Percentiles rank a stretch among this genome's conserved stretches.
These are phyloP conservation scores for Colletes collaris DNA, from an alignment of 2,888 invertebrate genomes.

Conservation along the genomic window DNA sequence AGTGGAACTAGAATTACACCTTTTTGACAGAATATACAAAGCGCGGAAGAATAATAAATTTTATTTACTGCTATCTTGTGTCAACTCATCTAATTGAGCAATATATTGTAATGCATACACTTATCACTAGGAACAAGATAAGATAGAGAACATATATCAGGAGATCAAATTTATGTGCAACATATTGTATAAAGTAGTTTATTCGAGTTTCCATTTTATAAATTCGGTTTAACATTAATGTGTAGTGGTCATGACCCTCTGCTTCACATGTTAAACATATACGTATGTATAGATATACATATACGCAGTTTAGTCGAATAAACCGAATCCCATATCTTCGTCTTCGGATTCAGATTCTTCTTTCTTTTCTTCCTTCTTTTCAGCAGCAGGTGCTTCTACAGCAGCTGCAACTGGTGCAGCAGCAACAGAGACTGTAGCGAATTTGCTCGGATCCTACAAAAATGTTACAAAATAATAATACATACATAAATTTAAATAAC, in stretches of 20 bases:
- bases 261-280: too few species aligned
- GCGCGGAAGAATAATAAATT: too few species aligned
- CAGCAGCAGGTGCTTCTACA: constrained; percentile 87
- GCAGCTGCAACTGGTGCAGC: constrained; percentile 86
- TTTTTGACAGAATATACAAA: too few species aligned
- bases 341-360: constrained; percentile 92
- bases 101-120: not conserved
- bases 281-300: not conserved
- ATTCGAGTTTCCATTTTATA: constrained; percentile 14
- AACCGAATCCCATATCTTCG: constrained; percentile 99
- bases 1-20: too few species aligned
- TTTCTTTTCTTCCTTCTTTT: constrained; percentile 88
- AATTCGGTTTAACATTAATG: not conserved
- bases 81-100: not conserved
- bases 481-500: not conserved
- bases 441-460: constrained; percentile 96
- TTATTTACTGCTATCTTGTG: not conserved
- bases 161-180: not conserved
- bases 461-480: constrained; percentile 63
- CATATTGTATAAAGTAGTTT: constrained; percentile 43
- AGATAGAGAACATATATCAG: not conserved
- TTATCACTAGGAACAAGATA: not conserved
- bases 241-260: too few species aligned
- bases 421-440: constrained; percentile 88
- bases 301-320: constrained; percentile 89